Evolutionary conservation across 1,140 invertebrate genomes (phyloP).

Genomic region (Cherax quadricarinatus): DNA sequence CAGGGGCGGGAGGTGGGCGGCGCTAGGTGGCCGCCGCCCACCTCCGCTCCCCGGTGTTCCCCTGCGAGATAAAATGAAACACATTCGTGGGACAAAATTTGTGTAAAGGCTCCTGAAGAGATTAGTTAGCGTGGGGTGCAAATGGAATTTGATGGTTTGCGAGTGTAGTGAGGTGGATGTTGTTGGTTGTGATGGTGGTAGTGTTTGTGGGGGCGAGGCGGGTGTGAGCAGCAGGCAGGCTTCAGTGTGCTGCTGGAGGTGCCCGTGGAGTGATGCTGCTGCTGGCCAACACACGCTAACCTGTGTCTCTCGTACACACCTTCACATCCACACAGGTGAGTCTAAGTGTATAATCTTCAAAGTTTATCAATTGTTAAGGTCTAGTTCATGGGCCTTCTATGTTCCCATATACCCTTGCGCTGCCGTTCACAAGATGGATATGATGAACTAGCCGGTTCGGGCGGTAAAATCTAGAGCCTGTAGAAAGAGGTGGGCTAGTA

Average conservation of each 20-base stretch:
- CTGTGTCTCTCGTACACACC: background rate
- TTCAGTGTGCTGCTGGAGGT: constrained; percentile 32
- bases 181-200: constrained; percentile 15
- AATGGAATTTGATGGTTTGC: constrained; percentile 35
- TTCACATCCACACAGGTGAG: background rate
- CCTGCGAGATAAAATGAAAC: constrained; percentile 41
- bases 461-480: too few species aligned
- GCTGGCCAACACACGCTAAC: background rate
- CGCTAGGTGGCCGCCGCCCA: background rate
- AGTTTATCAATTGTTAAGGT: too few species aligned
- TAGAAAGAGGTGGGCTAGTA: too few species aligned
- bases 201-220: background rate
- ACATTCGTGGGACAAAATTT: constrained; percentile 46
- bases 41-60: background rate
- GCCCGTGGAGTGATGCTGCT: constrained; percentile 23
- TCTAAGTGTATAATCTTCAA: background rate
- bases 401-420: too few species aligned
- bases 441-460: too few species aligned
- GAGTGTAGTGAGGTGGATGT: constrained; percentile 36
- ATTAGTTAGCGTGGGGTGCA: constrained; percentile 36
- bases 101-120: constrained; percentile 40
- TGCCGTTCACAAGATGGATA: too few species aligned
- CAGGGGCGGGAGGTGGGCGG: constrained; percentile 33
- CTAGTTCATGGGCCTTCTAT: too few species aligned
- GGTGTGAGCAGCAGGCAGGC: constrained; percentile 20